These are phyloP conservation scores for Cremastinae sp. DNA, from an alignment of 2,888 invertebrate genomes.

Conservation along the genomic window DNA sequence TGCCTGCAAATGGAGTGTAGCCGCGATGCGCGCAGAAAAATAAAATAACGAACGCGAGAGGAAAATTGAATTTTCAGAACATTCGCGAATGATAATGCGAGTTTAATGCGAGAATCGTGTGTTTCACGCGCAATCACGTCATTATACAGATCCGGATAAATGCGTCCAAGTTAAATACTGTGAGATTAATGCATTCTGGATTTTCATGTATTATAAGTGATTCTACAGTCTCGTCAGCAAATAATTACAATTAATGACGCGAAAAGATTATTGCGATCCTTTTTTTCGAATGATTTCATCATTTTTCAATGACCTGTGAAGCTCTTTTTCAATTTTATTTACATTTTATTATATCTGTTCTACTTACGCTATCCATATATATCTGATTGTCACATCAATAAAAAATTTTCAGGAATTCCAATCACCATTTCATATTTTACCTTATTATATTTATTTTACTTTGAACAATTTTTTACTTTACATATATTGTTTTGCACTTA, in stretches of 20 bases:
- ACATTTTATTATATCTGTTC: too few species aligned
- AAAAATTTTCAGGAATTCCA: too few species aligned
- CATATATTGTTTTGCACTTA: too few species aligned
- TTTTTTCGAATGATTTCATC: constrained; percentile 18
- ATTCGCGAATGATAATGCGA: constrained; percentile 4
- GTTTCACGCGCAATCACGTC: constrained; percentile 36
- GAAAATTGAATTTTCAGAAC: constrained; percentile 22
- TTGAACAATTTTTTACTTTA: too few species aligned
- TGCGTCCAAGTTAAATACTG: constrained; percentile 17
- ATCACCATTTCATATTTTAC: too few species aligned
- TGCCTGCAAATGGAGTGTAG: not conserved
- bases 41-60: constrained; percentile 29
- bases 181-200: constrained; percentile 16
- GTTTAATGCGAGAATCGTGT: constrained; percentile 24
- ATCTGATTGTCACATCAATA: too few species aligned
- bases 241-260: constrained; percentile 24
- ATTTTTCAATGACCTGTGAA: not conserved
- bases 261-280: constrained; percentile 19
- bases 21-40: constrained; percentile 28
- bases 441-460: too few species aligned
- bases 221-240: constrained; percentile 17
- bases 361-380: too few species aligned
- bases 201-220: constrained; percentile 21
- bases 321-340: too few species aligned
- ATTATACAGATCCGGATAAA: constrained; percentile 32